phyloP scores from a whole-genome alignment of 2,113 vertebrate genomes.

The Hippocampus abdominalis region DNA sequence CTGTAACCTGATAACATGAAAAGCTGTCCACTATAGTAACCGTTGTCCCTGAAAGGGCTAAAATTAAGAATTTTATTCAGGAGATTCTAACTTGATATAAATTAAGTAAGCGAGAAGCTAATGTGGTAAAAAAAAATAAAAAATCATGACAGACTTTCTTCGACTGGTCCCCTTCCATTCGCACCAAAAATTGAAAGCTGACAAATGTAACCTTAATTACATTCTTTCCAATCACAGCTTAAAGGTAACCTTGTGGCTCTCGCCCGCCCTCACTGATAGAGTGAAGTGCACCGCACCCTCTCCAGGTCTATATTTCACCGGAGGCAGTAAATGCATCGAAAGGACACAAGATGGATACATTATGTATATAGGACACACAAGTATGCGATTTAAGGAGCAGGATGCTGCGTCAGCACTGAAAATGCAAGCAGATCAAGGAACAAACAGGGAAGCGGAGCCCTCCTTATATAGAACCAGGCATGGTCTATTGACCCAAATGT shows the following conservation, averaged over 20 bases:
- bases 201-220: constrained; percentile 70
- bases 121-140: too few species aligned
- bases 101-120: too few species aligned
- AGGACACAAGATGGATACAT: constrained; percentile 58
- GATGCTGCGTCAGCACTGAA: constrained; percentile 73
- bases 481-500: constrained; percentile 70
- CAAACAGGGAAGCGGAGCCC: constrained; percentile 65
- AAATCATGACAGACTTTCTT: constrained; percentile 48
- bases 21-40: too few species aligned
- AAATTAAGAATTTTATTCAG: too few species aligned
- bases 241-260: constrained; percentile 63
- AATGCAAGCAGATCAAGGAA: constrained; percentile 64
- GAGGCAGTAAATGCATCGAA: constrained; percentile 49
- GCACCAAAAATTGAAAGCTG: constrained; percentile 70
- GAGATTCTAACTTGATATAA: too few species aligned
- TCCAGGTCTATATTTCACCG: constrained; percentile 50
- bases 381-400: constrained; percentile 57
- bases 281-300: constrained; percentile 40
- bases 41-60: too few species aligned
- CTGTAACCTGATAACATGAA: too few species aligned
- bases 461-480: constrained; percentile 63
- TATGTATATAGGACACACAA: constrained; percentile 65
- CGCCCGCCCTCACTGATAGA: constrained; percentile 17
- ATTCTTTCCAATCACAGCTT: constrained; percentile 65
- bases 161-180: constrained; percentile 69